phyloP scores from a whole-genome alignment of 2,113 vertebrate genomes.

The Tursiops truncatus region DNA sequence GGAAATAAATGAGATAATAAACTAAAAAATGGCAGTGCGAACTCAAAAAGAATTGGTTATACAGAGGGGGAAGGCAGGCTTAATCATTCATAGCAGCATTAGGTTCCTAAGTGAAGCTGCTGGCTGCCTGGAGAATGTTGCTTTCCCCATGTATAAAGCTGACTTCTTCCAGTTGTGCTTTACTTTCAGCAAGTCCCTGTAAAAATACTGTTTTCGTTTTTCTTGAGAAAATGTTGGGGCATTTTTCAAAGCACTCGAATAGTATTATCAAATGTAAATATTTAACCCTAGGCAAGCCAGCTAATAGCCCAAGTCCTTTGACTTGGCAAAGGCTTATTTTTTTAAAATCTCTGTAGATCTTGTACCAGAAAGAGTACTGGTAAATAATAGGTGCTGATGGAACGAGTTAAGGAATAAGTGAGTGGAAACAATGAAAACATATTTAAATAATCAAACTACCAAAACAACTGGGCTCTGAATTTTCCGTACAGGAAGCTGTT shows the following conservation, averaged over 20 bases:
- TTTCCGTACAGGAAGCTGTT: background rate
- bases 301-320: background rate
- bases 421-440: background rate
- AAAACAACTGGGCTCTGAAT: background rate
- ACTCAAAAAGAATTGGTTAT: background rate
- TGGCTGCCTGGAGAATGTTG: background rate
- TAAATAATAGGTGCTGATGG: background rate
- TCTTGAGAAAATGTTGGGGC: background rate
- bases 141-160: background rate
- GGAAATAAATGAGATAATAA: conserved; percentile 11
- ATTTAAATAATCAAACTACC: background rate
- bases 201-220: background rate
- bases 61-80: background rate
- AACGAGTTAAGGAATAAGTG: background rate
- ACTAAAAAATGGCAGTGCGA: background rate
- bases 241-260: background rate
- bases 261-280: background rate
- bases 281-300: background rate
- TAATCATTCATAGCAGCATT: background rate
- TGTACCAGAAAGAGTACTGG: background rate
- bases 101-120: background rate
- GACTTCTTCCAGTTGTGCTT: background rate
- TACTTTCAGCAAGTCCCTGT: background rate
- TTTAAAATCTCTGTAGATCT: background rate
- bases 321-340: background rate